Evolutionary conservation across 2,797 vertebrate genomes (phyloP).

Genomic region (Petrocephalus schoutedeni): DNA sequence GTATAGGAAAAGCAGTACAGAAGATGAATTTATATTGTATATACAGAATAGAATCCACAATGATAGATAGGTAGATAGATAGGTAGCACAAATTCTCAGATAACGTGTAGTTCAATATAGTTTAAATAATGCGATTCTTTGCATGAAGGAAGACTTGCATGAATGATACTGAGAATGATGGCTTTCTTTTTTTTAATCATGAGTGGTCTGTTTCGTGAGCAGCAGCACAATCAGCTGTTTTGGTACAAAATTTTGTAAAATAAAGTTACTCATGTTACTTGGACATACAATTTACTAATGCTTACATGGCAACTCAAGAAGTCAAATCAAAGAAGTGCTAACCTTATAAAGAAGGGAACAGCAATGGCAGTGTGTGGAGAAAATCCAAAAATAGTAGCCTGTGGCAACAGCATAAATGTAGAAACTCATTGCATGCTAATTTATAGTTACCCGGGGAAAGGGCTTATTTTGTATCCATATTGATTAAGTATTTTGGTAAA

Average conservation of each 20-base stretch:
- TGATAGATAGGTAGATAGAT: too few relatives aligned
- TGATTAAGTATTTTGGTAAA: conserved; percentile 16
- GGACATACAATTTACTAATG: background rate
- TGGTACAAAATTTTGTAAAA: background rate
- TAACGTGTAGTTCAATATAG: background rate
- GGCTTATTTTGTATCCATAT: conserved; percentile 9
- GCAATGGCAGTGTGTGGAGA: background rate
- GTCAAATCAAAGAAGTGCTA: background rate
- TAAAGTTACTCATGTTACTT: background rate
- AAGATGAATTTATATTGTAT: too few relatives aligned
- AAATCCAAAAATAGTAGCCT: background rate
- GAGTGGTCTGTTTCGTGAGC: background rate
- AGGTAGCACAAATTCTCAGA: background rate
- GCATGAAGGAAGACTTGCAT: background rate
- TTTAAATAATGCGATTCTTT: background rate
- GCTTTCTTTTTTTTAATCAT: background rate
- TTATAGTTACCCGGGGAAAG: background rate
- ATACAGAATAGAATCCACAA: too few relatives aligned
- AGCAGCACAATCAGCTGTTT: background rate
- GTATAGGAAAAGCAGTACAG: too few relatives aligned
- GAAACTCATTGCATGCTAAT: conserved; percentile 15
- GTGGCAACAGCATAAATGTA: background rate
- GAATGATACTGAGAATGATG: background rate
- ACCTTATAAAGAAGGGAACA: background rate
- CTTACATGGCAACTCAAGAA: background rate